Percentiles rank a stretch among this genome's conserved stretches.
These are phyloP conservation scores for Drosophila lacicola DNA, from an alignment of 2,888 invertebrate genomes.

Conservation along the genomic window DNA sequence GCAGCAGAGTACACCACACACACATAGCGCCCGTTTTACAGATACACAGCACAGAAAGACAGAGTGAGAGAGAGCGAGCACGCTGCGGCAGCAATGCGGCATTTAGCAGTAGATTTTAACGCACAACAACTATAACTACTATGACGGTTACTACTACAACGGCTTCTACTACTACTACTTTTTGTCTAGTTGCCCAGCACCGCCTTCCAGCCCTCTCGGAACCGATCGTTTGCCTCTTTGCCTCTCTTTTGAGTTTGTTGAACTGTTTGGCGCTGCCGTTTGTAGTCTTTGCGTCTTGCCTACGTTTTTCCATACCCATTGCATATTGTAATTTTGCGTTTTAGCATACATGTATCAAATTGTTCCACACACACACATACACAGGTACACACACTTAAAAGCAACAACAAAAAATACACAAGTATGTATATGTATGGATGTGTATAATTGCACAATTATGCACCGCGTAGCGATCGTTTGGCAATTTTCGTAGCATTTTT, in stretches of 20 bases:
- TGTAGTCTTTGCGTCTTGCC: constrained; percentile 31
- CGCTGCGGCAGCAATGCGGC: constrained; percentile 22
- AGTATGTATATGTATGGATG: constrained; percentile 14
- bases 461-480: constrained; percentile 68
- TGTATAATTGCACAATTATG: constrained; percentile 76
- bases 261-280: constrained; percentile 49
- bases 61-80: constrained; percentile 20
- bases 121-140: constrained; percentile 28
- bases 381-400: constrained; percentile 38
- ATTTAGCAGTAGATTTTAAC: constrained; percentile 57
- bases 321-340: constrained; percentile 65
- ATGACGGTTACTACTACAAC: constrained; percentile 22
- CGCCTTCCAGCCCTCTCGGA: constrained; percentile 14
- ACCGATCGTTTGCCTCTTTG: constrained; percentile 39
- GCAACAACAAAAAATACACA: constrained; percentile 54
- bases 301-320: constrained; percentile 43
- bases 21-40: constrained; percentile 53
- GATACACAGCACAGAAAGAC: constrained; percentile 66
- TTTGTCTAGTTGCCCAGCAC: constrained; percentile 15
- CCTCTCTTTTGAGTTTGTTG: constrained; percentile 64
- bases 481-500: constrained; percentile 50
- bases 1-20: constrained; percentile 22
- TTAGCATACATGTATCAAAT: constrained; percentile 52
- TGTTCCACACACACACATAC: constrained; percentile 38
- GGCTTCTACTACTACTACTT: constrained; percentile 19